Conservation (phyloP, 2,113 vertebrate species). For the Platichthys stellatus region DNA sequence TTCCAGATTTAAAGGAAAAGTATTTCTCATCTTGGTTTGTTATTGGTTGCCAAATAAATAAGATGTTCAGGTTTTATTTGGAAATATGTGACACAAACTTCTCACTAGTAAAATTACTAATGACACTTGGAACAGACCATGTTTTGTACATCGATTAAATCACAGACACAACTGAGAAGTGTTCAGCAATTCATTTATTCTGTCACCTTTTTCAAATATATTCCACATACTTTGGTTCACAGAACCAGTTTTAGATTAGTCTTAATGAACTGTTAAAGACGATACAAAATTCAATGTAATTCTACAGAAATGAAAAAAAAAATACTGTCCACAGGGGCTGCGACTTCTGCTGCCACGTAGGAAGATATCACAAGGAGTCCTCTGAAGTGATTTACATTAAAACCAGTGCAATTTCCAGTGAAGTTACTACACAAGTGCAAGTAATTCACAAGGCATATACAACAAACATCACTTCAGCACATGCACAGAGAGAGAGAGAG, state of each 20-base stretch:
- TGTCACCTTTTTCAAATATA: slow-evolving; percentile 64
- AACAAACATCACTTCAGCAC: slow-evolving; percentile 38
- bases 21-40: no score
- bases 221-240: slow-evolving; percentile 79
- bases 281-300: slow-evolving; percentile 62
- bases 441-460: slow-evolving; percentile 48
- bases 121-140: background rate
- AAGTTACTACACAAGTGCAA: slow-evolving; percentile 63
- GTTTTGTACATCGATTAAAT: slow-evolving; percentile 13
- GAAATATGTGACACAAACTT: background rate
- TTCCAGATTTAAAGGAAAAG: no score
- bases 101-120: background rate
- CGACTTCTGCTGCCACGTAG: slow-evolving; percentile 30
- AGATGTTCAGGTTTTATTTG: background rate
- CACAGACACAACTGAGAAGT: slow-evolving; percentile 22
- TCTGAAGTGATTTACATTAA: slow-evolving; percentile 48
- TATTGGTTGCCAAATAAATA: no score
- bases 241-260: slow-evolving; percentile 79
- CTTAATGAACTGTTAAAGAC: slow-evolving; percentile 64
- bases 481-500: slow-evolving; percentile 53
- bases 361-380: slow-evolving; percentile 45
- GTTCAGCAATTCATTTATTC: slow-evolving; percentile 69
- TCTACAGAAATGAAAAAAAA: slow-evolving; percentile 52
- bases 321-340: slow-evolving; percentile 50
- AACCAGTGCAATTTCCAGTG: slow-evolving; percentile 65